Conservation (phyloP, 2,797 vertebrate genomes). For the Malurus splendens region DNA sequence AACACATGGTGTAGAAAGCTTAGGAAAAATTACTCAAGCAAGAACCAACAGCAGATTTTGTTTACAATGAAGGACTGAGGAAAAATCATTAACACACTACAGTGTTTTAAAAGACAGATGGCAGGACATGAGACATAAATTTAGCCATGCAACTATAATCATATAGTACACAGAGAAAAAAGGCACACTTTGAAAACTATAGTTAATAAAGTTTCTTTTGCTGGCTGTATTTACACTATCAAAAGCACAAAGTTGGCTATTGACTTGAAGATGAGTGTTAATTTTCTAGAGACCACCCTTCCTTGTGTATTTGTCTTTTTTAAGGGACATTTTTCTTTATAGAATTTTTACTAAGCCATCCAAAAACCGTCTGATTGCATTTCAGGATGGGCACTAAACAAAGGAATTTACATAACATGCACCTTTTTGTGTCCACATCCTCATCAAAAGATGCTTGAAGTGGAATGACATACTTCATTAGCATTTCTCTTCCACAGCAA, state of each 20-base stretch:
- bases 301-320: background rate
- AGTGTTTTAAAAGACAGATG: conserved; percentile 39
- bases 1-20: background rate
- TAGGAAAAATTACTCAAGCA: conserved; percentile 20
- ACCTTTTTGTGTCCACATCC: background rate
- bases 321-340: background rate
- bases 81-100: background rate
- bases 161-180: background rate
- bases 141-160: background rate
- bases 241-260: background rate
- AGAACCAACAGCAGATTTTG: conserved; percentile 47
- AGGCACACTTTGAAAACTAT: background rate
- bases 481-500: background rate
- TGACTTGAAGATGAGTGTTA: background rate
- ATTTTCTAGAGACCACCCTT: background rate
- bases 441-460: background rate
- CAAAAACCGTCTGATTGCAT: background rate
- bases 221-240: background rate
- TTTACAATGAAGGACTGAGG: background rate
- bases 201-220: background rate
- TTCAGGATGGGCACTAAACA: background rate
- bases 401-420: background rate
- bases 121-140: background rate
- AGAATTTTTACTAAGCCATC: background rate
- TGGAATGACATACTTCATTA: background rate